Percentiles rank a stretch among this genome's conserved stretches.
Evolutionary conservation across 37 sponge, comb jelly and placozoan genomes (phyloP).

Genomic region (Aphrocallistes beatrix): DNA sequence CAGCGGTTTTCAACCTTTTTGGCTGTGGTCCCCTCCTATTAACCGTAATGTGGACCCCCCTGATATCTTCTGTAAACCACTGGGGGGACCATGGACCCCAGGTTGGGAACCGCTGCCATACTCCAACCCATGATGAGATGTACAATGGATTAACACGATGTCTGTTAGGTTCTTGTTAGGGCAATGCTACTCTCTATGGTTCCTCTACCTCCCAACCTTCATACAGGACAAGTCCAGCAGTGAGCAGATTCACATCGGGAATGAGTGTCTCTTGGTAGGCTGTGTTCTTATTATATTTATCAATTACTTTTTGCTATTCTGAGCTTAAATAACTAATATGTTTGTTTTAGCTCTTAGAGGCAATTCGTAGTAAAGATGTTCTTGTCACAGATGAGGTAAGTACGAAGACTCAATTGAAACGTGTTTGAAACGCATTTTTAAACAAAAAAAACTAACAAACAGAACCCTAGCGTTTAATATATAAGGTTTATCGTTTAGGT

Average conservation of each 20-base stretch:
- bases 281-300: not conserved
- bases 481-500: not conserved
- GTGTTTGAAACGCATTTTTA: no score
- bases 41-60: no score
- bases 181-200: not conserved
- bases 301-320: not conserved
- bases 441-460: not conserved
- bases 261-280: not conserved
- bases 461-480: not conserved
- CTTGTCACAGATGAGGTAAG: conserved; percentile 16
- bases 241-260: conserved; percentile 1
- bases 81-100: no score
- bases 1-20: no score
- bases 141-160: not conserved
- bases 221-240: not conserved
- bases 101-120: no score
- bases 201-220: not conserved
- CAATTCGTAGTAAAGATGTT: conserved; percentile 16
- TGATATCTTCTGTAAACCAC: no score
- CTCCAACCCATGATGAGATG: no score
- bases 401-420: no score
- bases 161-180: not conserved
- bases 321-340: not conserved
- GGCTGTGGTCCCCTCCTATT: no score
- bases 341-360: conserved; percentile 7